A percentile compares a stretch with the other conserved stretches of the same genome.
phyloP scores from a whole-genome alignment of 2,113 vertebrate genomes.

The Grallaria varia region DNA sequence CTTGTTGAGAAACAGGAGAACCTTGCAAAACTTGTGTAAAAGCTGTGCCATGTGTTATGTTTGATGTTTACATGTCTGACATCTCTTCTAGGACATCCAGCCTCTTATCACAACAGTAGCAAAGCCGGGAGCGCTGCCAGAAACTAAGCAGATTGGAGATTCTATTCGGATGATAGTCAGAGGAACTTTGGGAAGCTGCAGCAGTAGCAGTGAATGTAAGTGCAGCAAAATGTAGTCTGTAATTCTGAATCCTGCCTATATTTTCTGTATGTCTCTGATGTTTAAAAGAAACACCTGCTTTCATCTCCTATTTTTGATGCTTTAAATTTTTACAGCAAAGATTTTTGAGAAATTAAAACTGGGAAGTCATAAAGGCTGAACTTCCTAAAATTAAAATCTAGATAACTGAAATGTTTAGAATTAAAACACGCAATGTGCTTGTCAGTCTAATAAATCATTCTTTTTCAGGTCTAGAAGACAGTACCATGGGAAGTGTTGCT shows the following conservation, averaged over 20 bases:
- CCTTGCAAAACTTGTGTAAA: neutral
- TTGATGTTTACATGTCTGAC: slow-evolving; percentile 30
- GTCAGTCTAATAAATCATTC: neutral
- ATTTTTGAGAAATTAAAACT: neutral
- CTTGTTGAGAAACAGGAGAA: neutral
- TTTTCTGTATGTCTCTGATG: neutral
- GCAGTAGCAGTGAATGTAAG: slow-evolving; percentile 97
- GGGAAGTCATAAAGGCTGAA: neutral
- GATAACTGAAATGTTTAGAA: neutral
- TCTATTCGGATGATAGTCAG: slow-evolving; percentile 95
- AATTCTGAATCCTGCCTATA: neutral
- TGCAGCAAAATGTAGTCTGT: neutral
- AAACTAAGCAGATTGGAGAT: slow-evolving; percentile 85
- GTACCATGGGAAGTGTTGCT: slow-evolving; percentile 89
- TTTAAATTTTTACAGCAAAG: neutral
- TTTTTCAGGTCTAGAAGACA: slow-evolving; percentile 90
- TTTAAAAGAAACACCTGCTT: neutral
- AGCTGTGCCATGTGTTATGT: neutral
- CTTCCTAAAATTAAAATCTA: neutral
- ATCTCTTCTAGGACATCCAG: slow-evolving; percentile 81
- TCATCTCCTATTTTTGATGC: neutral
- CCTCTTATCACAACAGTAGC: slow-evolving; percentile 72
- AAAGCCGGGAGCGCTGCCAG: slow-evolving; percentile 77
- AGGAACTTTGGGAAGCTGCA: slow-evolving; percentile 96
- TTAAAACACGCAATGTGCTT: fast-evolving